These are phyloP conservation scores for Mythimna albipuncta DNA, from an alignment of 2,888 invertebrate species.

Conservation along the genomic window DNA sequence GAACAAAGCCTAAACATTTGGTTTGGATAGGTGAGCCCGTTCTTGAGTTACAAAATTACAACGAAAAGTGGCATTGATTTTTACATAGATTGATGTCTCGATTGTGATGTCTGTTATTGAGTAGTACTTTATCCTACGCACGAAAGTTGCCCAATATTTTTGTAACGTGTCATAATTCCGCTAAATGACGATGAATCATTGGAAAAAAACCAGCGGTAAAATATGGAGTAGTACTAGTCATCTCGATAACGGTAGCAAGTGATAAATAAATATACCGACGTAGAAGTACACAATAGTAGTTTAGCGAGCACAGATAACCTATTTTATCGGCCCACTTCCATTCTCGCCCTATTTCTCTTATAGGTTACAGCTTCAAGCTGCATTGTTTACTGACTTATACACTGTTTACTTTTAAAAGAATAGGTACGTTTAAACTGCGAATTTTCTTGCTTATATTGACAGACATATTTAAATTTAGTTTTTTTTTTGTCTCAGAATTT, in stretches of 20 bases:
- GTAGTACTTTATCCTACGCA: neutral
- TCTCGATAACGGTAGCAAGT: conserved; percentile 4
- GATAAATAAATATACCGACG: conserved; percentile 3
- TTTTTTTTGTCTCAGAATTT: no score
- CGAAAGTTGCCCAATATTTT: conserved; percentile 3
- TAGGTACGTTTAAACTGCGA: neutral
- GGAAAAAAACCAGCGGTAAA: neutral
- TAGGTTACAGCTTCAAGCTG: conserved; percentile 29
- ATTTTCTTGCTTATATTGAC: no score
- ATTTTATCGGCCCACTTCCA: conserved; percentile 52
- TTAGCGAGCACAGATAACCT: conserved; percentile 53
- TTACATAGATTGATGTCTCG: no score
- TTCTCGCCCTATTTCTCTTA: conserved; percentile 51
- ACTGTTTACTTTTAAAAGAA: neutral
- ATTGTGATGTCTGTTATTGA: neutral
- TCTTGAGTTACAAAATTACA: no score
- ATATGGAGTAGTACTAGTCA: neutral
- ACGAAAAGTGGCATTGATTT: no score
- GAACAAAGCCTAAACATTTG: no score
- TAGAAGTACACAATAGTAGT: conserved; percentile 28
- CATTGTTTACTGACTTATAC: conserved; percentile 8
- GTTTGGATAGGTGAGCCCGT: no score
- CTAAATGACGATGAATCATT: conserved; percentile 10
- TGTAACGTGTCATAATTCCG: neutral
- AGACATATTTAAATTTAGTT: neutral